Percentiles rank a stretch among this genome's conserved stretches.
phyloP scores from a whole-genome alignment of 2,797 vertebrate genomes.

The Eulemur albifrons region DNA sequence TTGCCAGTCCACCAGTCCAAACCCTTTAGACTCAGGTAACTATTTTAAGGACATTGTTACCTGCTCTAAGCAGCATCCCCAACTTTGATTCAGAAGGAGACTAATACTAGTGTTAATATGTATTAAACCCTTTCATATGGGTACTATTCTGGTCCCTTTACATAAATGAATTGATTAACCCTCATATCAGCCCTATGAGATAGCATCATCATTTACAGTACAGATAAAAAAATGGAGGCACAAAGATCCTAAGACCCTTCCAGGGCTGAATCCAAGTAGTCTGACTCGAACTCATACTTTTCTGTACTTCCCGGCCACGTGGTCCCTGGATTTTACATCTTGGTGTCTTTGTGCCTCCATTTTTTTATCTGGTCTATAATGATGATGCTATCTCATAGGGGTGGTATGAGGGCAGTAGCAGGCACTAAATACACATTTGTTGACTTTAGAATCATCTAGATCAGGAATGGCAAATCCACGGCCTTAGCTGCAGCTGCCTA shows the following conservation, averaged over 20 bases:
- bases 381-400: not conserved
- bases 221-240: not conserved
- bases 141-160: not conserved
- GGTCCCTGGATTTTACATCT: not conserved
- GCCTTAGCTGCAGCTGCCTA: not conserved
- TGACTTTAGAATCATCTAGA: not conserved
- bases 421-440: not conserved
- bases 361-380: not conserved
- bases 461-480: not conserved
- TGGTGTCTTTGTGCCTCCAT: not conserved
- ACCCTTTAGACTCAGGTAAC: not conserved
- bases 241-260: not conserved
- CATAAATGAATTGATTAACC: not conserved
- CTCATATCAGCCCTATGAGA: not conserved
- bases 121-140: not conserved
- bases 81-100: not conserved
- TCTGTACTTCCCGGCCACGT: not conserved
- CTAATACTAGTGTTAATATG: not conserved
- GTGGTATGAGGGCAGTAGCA: not conserved
- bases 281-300: not conserved
- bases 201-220: not conserved
- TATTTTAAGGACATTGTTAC: not conserved
- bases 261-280: not conserved
- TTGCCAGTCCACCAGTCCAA: not conserved
- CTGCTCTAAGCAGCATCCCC: not conserved